phyloP scores from a whole-genome alignment of 2,113 vertebrate genomes.

The Lichenostomus cassidix region DNA sequence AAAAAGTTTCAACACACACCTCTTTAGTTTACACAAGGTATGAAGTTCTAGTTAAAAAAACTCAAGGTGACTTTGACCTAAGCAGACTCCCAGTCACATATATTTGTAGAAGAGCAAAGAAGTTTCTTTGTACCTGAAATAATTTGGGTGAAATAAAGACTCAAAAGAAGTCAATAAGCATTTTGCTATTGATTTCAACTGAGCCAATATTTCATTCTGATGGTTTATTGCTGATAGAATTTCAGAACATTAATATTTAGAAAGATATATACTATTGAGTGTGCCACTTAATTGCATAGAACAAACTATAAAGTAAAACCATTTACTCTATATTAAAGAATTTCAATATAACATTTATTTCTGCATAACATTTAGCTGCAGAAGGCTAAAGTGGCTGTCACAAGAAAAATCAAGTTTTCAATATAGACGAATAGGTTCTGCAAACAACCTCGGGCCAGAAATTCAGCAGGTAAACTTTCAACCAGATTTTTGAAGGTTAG shows the following conservation, averaged over 20 bases:
- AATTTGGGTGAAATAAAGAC: background rate
- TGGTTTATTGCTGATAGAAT: conserved; percentile 6
- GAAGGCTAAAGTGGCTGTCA: background rate
- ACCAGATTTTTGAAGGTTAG: background rate
- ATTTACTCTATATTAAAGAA: conserved; percentile 21
- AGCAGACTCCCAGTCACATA: background rate
- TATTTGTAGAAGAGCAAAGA: background rate
- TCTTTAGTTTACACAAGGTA: background rate
- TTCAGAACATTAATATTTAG: conserved; percentile 28
- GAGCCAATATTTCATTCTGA: conserved; percentile 9
- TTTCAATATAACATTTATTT: background rate
- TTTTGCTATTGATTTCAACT: conserved; percentile 23
- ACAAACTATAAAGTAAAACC: background rate
- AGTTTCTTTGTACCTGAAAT: background rate
- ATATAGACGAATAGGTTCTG: background rate
- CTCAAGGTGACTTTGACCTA: background rate
- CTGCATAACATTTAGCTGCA: background rate
- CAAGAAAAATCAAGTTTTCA: background rate
- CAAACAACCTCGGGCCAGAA: background rate
- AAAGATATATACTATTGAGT: background rate
- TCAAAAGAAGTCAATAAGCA: conserved; percentile 27
- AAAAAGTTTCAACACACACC: background rate
- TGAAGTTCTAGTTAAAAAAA: background rate
- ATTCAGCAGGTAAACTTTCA: background rate
- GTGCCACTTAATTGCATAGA: background rate